phyloP scores from a whole-genome alignment of 2,113 vertebrate species.

The Brachyhypopomus gauderio region DNA sequence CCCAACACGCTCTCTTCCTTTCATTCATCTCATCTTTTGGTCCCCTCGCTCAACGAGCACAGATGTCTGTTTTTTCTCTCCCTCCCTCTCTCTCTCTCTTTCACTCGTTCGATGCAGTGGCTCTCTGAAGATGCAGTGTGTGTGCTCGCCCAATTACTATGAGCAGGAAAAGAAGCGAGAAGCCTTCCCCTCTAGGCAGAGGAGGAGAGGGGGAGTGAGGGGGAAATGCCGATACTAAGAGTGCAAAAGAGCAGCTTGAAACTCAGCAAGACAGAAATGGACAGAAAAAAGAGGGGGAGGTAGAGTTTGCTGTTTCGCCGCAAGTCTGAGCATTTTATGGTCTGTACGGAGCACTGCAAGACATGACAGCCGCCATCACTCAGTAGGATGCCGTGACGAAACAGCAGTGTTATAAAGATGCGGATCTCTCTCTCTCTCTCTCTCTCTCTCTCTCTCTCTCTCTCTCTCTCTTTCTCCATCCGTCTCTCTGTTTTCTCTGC shows the following conservation, averaged over 20 bases:
- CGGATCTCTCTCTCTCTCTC: not conserved
- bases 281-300: not conserved
- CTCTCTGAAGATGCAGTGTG: conserved; percentile 23
- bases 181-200: conserved; percentile 16
- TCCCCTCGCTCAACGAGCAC: conserved; percentile 27
- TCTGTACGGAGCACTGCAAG: conserved; percentile 3
- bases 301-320: not conserved
- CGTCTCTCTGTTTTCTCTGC: not conserved
- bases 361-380: conserved; percentile 5
- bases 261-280: not conserved
- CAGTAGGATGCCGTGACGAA: not conserved
- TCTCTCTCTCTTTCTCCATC: not conserved
- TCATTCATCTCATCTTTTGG: conserved; percentile 42
- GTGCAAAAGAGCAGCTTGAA: not conserved
- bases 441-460: not conserved
- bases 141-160: conserved; percentile 11
- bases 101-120: not conserved
- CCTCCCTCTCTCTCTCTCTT: not conserved
- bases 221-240: conserved; percentile 4
- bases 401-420: not conserved
- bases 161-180: conserved; percentile 19
- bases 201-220: not conserved
- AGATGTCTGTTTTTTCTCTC: conserved; percentile 45
- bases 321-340: not conserved
- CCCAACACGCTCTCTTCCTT: conserved; percentile 27